Conservation (phyloP, 2,888 invertebrate species). For the Drosophila nigricruria region DNA sequence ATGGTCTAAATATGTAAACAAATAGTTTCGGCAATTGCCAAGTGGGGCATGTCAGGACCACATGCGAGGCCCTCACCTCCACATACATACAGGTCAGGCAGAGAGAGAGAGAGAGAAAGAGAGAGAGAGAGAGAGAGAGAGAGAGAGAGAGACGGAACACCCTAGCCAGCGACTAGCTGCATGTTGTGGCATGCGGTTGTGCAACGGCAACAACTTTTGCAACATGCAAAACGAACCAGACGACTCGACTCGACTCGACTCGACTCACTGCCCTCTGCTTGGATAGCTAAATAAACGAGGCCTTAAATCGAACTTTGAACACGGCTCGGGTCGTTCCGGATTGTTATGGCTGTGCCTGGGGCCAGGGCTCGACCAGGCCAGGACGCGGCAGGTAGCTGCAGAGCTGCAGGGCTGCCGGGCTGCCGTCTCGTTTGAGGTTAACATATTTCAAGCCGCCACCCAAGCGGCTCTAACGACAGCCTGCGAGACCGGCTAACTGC, state of each 20-base stretch:
- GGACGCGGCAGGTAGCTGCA: conserved; percentile 34
- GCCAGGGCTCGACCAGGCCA: conserved; percentile 12
- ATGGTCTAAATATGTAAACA: conserved; percentile 81
- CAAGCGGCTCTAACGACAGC: conserved; percentile 60
- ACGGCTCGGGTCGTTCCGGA: conserved; percentile 58
- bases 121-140: not conserved
- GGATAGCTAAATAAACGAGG: conserved; percentile 80
- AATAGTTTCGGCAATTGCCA: conserved; percentile 81
- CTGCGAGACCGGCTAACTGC: conserved; percentile 51
- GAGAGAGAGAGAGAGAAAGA: not conserved
- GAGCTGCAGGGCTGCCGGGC: conserved; percentile 16
- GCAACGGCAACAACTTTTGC: conserved; percentile 80
- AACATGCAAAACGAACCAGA: conserved; percentile 75
- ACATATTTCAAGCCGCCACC: conserved; percentile 76
- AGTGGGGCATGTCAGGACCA: conserved; percentile 71
- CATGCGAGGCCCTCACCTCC: conserved; percentile 19
- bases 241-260: conserved; percentile 40
- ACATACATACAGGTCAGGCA: conserved; percentile 15
- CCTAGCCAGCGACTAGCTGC: conserved; percentile 46
- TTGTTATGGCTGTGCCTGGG: conserved; percentile 35
- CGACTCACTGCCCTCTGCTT: conserved; percentile 31
- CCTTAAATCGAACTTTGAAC: conserved; percentile 81
- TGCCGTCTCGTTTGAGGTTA: conserved; percentile 77
- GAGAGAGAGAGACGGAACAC: not conserved
- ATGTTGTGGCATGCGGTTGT: conserved; percentile 80